Base-by-base conservation (phyloP, 2,888 invertebrate species). In the Hofmannophila pseudospretella region DNA sequence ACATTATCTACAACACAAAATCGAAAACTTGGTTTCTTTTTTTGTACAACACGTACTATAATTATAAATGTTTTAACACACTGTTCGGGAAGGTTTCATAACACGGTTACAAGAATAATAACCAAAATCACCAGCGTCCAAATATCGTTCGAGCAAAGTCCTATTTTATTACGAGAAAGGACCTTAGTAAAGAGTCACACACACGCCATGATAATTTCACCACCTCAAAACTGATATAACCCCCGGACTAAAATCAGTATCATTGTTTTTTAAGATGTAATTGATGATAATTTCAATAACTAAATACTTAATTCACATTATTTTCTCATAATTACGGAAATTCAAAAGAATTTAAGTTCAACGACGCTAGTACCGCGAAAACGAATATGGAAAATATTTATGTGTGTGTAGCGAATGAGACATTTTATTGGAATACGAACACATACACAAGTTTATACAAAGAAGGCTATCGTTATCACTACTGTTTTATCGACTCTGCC, bases 361-460 rank as follows among this genome's bases (percentile, higher is more conserved):
- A 56, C 62, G 63, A 72, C 60, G 64, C 60, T 47, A 53, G 65
- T 75, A 51, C 81, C 84, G 84, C 82, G 81, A 82, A 82, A 82
- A 78, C 64, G 60, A 51, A 64, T 63, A 61, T 55, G 51, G 53
- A 68, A 55, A 58, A 47, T 47, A 50, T 63, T 44, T 45, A 31
- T 49, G 40, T 41, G 46, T 56, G 67, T n/a, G n/a, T n/a, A 46
- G 44, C 41, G 58, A 1, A 57, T 56, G n/a, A n/a, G 26, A 51
- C n/a, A 47, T 51, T 37, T 34, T 45, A 47, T 11, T 34, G 9
- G 32, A 35, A 31, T 44, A 49, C 40, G 51, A 30, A 48, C 34
- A 38, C 53, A 60, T 44, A 54, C 48, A 45, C 45, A 54, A 36
- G 26, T 25, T 45, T 7, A 20, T 53, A 55, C 52, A 57, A 51